Evolutionary conservation across 2,888 invertebrate genomes (phyloP).

Genomic region (Cyaniris semiargus): DNA sequence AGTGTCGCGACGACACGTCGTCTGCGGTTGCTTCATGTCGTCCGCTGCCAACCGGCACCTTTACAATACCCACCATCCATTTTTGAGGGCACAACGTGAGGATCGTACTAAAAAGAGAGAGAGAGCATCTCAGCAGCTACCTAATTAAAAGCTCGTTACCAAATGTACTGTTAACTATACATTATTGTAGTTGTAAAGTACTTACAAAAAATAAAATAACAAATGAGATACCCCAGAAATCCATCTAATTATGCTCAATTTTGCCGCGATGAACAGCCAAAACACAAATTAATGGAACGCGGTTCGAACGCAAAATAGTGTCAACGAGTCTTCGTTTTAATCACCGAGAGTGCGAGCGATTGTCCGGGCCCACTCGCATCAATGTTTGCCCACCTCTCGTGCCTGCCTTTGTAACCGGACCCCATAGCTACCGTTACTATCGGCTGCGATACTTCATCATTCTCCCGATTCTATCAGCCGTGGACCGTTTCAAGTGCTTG

Average conservation of each 20-base stretch:
- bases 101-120: no score
- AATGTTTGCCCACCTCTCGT: conserved; percentile 72
- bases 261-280: background rate
- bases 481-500: conserved; percentile 41
- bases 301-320: conserved; percentile 72
- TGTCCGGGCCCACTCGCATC: conserved; percentile 67
- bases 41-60: no score
- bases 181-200: background rate
- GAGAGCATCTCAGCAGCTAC: no score
- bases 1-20: no score
- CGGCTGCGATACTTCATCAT: conserved; percentile 65
- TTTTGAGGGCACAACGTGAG: background rate
- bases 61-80: no score
- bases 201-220: background rate
- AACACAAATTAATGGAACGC: conserved; percentile 59
- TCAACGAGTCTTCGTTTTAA: conserved; percentile 76
- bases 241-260: background rate
- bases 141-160: no score
- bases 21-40: no score
- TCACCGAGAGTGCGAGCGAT: conserved; percentile 76
- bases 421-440: conserved; percentile 58
- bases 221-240: background rate
- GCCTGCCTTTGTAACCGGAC: conserved; percentile 72
- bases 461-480: conserved; percentile 52
- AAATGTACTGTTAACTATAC: no score